Percentiles rank a stretch among this genome's conserved stretches.
These are phyloP conservation scores for Tridacna crocea DNA, from an alignment of 2,888 invertebrate genomes.

Conservation along the genomic window DNA sequence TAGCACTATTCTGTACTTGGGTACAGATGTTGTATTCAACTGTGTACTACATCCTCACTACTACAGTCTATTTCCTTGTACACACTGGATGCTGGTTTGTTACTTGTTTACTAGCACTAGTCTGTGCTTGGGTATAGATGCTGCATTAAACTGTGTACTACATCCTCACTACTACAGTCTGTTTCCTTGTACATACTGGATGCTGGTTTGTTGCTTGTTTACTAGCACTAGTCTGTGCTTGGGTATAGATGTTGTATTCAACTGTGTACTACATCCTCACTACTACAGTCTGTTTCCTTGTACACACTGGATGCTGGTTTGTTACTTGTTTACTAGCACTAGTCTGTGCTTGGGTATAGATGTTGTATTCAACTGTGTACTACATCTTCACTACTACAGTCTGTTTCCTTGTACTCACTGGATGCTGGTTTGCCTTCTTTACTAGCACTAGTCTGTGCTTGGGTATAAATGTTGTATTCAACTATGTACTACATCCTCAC, in stretches of 20 bases:
- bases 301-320: not conserved
- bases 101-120: not conserved
- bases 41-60: no score
- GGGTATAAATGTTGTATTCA: not conserved
- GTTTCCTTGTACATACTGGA: no score
- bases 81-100: not conserved
- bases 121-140: not conserved
- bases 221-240: no score
- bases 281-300: no score
- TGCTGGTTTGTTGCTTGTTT: no score
- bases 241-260: no score
- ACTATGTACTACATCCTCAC: not conserved
- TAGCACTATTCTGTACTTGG: slow-evolving; percentile 1
- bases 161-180: no score
- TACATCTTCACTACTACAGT: not conserved
- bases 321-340: not conserved
- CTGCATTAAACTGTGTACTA: no score
- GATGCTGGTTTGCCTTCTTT: not conserved
- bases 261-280: no score
- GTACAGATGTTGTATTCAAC: not conserved
- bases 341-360: not conserved
- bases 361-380: not conserved
- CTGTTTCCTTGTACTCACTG: not conserved
- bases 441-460: slow-evolving; percentile 6
- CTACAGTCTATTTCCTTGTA: not conserved